Evolutionary conservation across 2,113 vertebrate genomes (phyloP).

Genomic region (Lepisosteus osseus): DNA sequence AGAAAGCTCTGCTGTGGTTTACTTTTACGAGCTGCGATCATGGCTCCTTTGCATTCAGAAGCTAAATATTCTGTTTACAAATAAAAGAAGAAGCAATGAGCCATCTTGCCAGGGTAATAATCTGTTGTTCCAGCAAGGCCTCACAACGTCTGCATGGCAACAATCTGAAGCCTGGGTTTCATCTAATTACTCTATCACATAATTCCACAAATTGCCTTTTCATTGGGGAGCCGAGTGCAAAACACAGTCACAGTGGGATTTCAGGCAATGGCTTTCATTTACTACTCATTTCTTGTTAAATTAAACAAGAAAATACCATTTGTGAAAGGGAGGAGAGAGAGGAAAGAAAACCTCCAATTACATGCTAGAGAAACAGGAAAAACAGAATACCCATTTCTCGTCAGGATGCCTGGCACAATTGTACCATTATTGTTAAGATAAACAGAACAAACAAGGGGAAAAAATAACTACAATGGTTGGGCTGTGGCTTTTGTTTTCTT

Average conservation of each 20-base stretch:
- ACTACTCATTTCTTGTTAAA: conserved; percentile 96
- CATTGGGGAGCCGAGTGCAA: conserved; percentile 92
- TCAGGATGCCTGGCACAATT: conserved; percentile 27
- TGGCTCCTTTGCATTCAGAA: conserved; percentile 84
- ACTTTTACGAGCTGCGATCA: conserved; percentile 91
- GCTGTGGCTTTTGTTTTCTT: conserved; percentile 26
- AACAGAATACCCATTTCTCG: conserved; percentile 28
- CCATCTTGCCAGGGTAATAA: conserved; percentile 83
- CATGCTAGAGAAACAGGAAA: conserved; percentile 35
- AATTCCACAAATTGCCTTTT: conserved; percentile 99
- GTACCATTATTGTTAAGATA: conserved; percentile 28
- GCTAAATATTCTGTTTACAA: conserved; percentile 91
- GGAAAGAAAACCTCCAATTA: conserved; percentile 31
- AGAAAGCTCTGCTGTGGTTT: conserved; percentile 83
- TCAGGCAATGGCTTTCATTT: conserved; percentile 90
- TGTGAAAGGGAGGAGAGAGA: conserved; percentile 47
- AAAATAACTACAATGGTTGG: conserved; percentile 6
- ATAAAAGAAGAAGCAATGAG: conserved; percentile 84
- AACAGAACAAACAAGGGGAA: conserved; percentile 26
- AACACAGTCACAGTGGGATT: conserved; percentile 87
- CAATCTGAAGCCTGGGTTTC: conserved; percentile 86
- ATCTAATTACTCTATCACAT: conserved; percentile 99
- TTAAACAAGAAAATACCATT: conserved; percentile 94
- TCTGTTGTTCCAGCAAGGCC: conserved; percentile 63
- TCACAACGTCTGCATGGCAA: conserved; percentile 74